A percentile compares a stretch with the other conserved stretches of the same genome.
Conservation (phyloP, 2,113 vertebrate genomes). For the Corvus cornix region DNA sequence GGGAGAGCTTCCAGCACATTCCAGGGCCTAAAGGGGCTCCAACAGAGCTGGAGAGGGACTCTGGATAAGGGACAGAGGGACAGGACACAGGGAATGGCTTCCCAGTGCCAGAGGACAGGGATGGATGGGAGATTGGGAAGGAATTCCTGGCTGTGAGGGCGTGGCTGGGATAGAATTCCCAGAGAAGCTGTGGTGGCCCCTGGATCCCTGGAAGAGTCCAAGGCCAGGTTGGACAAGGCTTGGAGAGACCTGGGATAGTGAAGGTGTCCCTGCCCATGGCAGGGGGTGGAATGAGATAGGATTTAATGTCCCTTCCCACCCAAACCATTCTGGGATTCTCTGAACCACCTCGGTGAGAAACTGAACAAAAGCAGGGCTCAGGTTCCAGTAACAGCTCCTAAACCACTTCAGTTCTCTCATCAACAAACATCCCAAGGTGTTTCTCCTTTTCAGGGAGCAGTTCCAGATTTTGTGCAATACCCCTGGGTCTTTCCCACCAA, state of each 20-base stretch:
- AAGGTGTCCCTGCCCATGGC: background rate
- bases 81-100: background rate
- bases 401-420: background rate
- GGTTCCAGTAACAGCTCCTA: background rate
- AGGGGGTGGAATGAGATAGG: background rate
- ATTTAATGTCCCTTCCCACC: background rate
- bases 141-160: fast-evolving
- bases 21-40: background rate
- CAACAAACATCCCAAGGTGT: background rate
- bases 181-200: background rate
- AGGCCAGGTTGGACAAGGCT: fast-evolving
- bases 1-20: background rate
- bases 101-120: background rate
- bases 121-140: background rate
- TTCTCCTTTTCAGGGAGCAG: background rate
- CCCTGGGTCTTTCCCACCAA: background rate
- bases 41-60: background rate
- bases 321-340: background rate
- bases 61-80: background rate
- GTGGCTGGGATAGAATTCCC: background rate
- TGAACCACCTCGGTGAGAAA: background rate
- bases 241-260: background rate
- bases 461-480: background rate
- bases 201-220: background rate
- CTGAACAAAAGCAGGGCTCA: fast-evolving